Evolutionary conservation across 35 echinoderm and acorn worm genomes (phyloP).

Genomic region (Chiridota heheva): DNA sequence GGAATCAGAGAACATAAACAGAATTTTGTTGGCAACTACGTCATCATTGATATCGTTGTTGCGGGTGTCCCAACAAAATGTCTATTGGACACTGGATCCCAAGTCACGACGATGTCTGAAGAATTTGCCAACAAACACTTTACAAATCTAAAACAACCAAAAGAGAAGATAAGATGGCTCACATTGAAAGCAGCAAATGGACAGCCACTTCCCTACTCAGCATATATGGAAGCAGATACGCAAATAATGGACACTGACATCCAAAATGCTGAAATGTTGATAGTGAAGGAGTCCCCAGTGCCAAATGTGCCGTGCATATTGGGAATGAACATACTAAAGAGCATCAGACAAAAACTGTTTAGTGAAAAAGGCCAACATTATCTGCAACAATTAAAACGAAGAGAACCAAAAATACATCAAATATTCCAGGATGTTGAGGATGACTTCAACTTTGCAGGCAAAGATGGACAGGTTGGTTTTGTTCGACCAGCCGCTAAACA

Average conservation of each 20-base stretch:
- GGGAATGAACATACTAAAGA: constrained; percentile 22
- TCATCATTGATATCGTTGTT: constrained; percentile 1
- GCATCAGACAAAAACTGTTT: neutral
- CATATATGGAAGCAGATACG: neutral
- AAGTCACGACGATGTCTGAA: constrained; percentile 8
- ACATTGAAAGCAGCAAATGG: constrained; percentile 21
- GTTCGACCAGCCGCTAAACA: too few species aligned
- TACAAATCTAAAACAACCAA: neutral
- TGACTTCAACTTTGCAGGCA: too few species aligned
- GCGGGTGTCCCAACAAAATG: constrained; percentile 28
- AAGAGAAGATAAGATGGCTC: constrained; percentile 10
- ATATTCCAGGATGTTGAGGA: too few species aligned
- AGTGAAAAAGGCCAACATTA: constrained; percentile 16
- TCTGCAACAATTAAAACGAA: constrained; percentile 11
- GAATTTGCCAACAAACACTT: neutral
- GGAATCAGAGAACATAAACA: too few species aligned
- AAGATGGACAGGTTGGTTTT: too few species aligned
- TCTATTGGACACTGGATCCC: constrained; percentile 28
- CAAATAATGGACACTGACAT: neutral
- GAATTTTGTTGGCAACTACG: neutral
- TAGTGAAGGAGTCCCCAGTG: constrained; percentile 5
- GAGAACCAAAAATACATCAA: too few species aligned
- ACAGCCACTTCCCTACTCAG: neutral
- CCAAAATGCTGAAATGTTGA: neutral
- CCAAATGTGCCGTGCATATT: constrained; percentile 21